Base-by-base conservation (phyloP, 2,113 vertebrate genomes). In the Poecilia latipinna region DNA sequence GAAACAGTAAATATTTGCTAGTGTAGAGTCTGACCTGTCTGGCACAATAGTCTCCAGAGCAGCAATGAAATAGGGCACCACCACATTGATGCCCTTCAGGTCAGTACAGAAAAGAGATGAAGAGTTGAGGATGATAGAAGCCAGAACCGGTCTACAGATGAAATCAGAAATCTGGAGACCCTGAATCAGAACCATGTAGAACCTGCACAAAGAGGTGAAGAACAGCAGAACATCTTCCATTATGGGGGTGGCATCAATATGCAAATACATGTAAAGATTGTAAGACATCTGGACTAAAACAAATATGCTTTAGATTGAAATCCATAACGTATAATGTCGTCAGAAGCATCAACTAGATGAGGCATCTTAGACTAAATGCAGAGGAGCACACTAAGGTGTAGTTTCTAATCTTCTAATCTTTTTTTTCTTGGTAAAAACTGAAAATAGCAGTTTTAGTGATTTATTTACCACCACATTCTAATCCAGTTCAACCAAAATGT, bases 131-230 rank as follows among this genome's bases (percentile, higher is more conserved):
- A 98, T 97, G 91, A 98, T 95, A 85, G 96, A 97, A 90, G 97
- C 96, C 88, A 99, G 93, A 77, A 98, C 97, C 0, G 97, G 97
- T 79, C 97, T 95, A 82, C 97, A 98, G 87, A 98, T 86, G 82
- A 96, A 98, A 89, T 98, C 97, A 8, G 95, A 96, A 90, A 98
- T 98, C 95, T 98, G 97, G 90, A 99, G 95, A 91, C 97, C 97
- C 93, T 99, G 97, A 95, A 98, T 97, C 93, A 98, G 95, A 93
- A 97, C 96, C 97, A 99, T 98, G 94, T 99, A 98, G 95, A 98
- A 99, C 93, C 97, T 98, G 89, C 19, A 94, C 92, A 57, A 48
- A 76, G 92, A 65, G 13, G 77, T 75, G 28, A 74, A 2, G 17
- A 60, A 33, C 15, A 44, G 12, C 4, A 28, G 2, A 15, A 54